phyloP scores from a whole-genome alignment of 2,797 vertebrate genomes.

The Vireo griseus region DNA sequence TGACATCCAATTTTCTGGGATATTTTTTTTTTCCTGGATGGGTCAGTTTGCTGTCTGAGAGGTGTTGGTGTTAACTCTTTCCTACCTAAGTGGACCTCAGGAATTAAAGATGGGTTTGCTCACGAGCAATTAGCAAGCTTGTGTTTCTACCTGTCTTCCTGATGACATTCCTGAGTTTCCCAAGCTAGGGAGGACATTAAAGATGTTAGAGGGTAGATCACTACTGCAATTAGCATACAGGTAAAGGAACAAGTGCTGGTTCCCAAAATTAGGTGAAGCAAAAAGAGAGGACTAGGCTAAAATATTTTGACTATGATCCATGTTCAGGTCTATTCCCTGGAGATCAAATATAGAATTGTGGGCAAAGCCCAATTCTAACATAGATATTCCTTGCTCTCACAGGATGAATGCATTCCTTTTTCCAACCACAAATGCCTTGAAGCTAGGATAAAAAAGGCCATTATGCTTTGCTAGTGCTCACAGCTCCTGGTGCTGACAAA shows the following conservation, averaged over 20 bases:
- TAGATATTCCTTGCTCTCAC: not conserved
- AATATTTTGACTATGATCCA: not conserved
- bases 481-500: constrained; percentile 19
- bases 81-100: constrained; percentile 4
- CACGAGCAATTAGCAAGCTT: not conserved
- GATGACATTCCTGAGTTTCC: not conserved
- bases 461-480: not conserved
- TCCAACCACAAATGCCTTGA: constrained; percentile 15
- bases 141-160: not conserved
- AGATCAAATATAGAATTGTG: not conserved
- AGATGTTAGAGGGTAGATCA: not conserved
- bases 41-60: constrained; percentile 75
- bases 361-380: constrained; percentile 4
- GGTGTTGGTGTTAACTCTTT: constrained; percentile 67
- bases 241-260: not conserved
- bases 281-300: not conserved
- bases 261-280: not conserved
- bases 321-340: not conserved
- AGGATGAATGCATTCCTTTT: constrained; percentile 36
- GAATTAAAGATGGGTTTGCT: constrained; percentile 7
- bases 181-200: not conserved
- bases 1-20: constrained; percentile 81
- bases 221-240: not conserved
- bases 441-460: constrained; percentile 4
- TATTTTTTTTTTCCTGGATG: constrained; percentile 66